Base-by-base conservation (phyloP, 1,140 invertebrate species). In the Drosophila funebris region DNA sequence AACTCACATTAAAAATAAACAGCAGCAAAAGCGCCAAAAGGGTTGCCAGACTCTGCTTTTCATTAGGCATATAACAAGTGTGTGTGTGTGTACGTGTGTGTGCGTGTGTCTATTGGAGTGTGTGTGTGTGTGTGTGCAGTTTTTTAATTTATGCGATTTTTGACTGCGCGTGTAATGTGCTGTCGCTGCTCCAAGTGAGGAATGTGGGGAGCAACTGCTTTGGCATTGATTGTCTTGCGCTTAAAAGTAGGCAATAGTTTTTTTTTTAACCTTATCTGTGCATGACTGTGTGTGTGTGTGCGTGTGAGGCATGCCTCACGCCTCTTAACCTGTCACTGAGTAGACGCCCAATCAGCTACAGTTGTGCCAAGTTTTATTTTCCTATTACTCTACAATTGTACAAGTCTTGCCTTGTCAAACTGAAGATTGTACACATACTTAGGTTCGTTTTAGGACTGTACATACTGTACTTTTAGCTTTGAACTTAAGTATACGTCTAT, bases 141-240 rank as follows among this genome's bases (percentile, higher is more conserved):
- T 85, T 85, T 84, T 85, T 85, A 87, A 85, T 85, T 85, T 85
- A 88, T 87, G 83, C 83, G 72, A 76, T 87, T 88, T 82, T 88
- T 83, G 79, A 89, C 83, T 82, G 63, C 31, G 63, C 50, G 54
- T 44, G 62, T 48, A 48, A 48, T 48, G 22, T 29, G 48, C 27
- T 52, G 14, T 20, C 27, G 16, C 27, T 61, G 33, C 20, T 29
- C 16, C 9, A 11, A 18, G n/a, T n/a, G 9, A 14, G 20, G 27
- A 16, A 18, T n/a, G 18, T 9, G 41, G 11, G 20, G 1, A 22
- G 41, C 20, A 44, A 18, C 11, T n/a, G 11, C 20, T 22, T 24
- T 7, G 31, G 11, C 60, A 64, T 64, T 64, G 61, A 71, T 64
- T 71, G 50, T 56, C 61, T 13, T 22, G 63, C 63, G 62, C 62